Evolutionary conservation across 2,113 vertebrate genomes (phyloP), one percentile per base, ranked within the genome.

Genomic region (Oncorhynchus tshawytscha): DNA sequence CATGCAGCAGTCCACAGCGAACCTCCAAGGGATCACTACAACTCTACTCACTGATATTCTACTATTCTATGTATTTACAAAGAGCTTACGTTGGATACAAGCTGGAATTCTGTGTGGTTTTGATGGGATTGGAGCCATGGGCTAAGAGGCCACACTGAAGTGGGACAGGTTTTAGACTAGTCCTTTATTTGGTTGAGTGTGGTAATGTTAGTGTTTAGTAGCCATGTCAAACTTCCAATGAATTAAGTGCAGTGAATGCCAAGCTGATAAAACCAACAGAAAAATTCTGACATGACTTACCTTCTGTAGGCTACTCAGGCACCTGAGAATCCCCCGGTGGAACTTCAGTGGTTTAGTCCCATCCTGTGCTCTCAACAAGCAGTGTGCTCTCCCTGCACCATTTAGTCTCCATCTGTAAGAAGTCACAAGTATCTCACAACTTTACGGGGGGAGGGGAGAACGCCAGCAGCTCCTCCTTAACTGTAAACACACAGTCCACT

Each of bases 391-490:
- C 75, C 83, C 77, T 27, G 64, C 82, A 73, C 76, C 69, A 78
- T 81, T 77, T 84, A 78, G 72, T 72, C 86, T 82, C 67, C 65
- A 54, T 81, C 78, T 90, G 84, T 70, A 82, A 83, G 77, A 85
- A 78, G 29, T 82, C 74, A 74, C 79, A 88, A 78, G 87, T 71
- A 78, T 78, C 75, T 85, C 66, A 69, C 5, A 75, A 77, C 71
- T 82, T 73, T 22, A 70, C 60, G 67, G 45, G 83, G 27, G 78
- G 73, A 79, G 82, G 67, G 80, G 57, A 74, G 11, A 68, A 57
- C 65, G 25, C 48, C 89, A 84, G 87, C 89, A 83, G 87, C 91
- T 81, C 77, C 84, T 83, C 78, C 82, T 77, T 71, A 71, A 49
- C 70, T 25, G 66, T 70, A 88, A 85, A 88, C 85, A 87, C 51